Percentiles rank a stretch among this genome's conserved stretches.
These are phyloP conservation scores for Athalia rosae DNA, from an alignment of 2,888 invertebrate genomes.

Conservation along the genomic window DNA sequence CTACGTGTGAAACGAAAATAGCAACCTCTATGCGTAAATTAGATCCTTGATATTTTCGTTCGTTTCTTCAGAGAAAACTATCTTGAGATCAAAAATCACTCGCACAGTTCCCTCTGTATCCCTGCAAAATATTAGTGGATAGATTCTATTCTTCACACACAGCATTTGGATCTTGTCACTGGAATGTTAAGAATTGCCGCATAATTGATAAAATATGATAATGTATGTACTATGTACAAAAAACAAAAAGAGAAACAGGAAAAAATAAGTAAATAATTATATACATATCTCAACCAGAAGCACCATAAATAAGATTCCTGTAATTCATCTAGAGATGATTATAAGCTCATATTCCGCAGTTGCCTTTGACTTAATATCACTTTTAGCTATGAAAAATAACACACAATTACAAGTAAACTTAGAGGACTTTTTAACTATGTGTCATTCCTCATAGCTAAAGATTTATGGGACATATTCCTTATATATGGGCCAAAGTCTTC, in stretches of 20 bases:
- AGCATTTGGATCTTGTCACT: slow-evolving; percentile 4
- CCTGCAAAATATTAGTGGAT: neutral
- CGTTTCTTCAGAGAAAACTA: slow-evolving; percentile 1
- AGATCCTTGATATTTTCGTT: slow-evolving; percentile 8
- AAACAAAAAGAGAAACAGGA: slow-evolving; percentile 49
- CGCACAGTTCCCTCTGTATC: neutral
- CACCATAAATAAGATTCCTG: neutral
- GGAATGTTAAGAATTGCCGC: slow-evolving; percentile 24
- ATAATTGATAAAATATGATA: slow-evolving; percentile 46
- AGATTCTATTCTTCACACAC: neutral
- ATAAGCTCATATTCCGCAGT: too few species aligned
- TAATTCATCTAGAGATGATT: slow-evolving; percentile 1
- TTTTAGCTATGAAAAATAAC: too few species aligned
- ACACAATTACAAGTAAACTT: too few species aligned
- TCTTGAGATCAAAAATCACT: slow-evolving; percentile 5
- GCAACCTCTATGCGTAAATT: neutral
- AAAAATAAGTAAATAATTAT: slow-evolving; percentile 18
- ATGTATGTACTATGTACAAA: slow-evolving; percentile 70
- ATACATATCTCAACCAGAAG: neutral
- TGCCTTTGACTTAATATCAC: too few species aligned
- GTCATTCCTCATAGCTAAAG: too few species aligned
- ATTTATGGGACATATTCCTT: too few species aligned
- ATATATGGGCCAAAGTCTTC: neutral
- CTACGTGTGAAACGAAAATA: slow-evolving; percentile 17
- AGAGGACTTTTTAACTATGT: too few species aligned